phyloP scores from a whole-genome alignment of 2,113 vertebrate species.

The Hoplias malabaricus region DNA sequence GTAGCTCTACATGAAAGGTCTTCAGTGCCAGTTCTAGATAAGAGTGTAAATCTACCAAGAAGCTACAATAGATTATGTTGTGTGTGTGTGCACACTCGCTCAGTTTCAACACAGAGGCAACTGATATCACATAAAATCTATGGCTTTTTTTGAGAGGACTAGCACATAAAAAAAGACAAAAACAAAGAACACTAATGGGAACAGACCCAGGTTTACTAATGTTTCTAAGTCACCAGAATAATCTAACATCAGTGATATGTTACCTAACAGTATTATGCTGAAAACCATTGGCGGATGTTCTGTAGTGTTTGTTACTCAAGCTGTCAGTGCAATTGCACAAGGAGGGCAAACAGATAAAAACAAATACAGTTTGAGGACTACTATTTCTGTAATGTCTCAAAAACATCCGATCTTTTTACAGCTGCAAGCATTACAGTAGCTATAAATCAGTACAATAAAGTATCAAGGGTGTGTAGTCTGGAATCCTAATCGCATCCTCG shows the following conservation, averaged over 20 bases:
- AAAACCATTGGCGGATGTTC: not conserved
- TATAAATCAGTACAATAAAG: not conserved
- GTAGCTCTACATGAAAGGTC: slow-evolving; percentile 2
- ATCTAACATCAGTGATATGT: not conserved
- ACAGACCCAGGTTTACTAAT: not conserved
- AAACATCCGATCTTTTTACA: not conserved
- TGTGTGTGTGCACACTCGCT: slow-evolving; percentile 45
- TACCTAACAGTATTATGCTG: not conserved
- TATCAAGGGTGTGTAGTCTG: not conserved
- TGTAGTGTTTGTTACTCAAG: slow-evolving; percentile 21
- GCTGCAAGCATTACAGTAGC: not conserved
- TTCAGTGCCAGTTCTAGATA: not conserved
- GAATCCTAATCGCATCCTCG: not conserved
- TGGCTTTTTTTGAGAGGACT: slow-evolving; percentile 33
- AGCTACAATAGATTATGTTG: slow-evolving; percentile 43
- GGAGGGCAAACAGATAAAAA: not conserved
- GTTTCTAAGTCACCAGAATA: slow-evolving; percentile 23
- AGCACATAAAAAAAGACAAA: not conserved
- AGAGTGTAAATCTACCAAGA: slow-evolving; percentile 25
- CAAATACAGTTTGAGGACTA: not conserved
- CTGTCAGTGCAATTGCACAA: not conserved
- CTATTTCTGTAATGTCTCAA: not conserved
- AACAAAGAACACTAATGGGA: not conserved
- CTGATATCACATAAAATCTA: slow-evolving; percentile 17
- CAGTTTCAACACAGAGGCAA: slow-evolving; percentile 22